Percentiles rank a stretch among this genome's conserved stretches.
phyloP scores from a whole-genome alignment of 2,797 vertebrate species.

The Rhyacichthys aspro region DNA sequence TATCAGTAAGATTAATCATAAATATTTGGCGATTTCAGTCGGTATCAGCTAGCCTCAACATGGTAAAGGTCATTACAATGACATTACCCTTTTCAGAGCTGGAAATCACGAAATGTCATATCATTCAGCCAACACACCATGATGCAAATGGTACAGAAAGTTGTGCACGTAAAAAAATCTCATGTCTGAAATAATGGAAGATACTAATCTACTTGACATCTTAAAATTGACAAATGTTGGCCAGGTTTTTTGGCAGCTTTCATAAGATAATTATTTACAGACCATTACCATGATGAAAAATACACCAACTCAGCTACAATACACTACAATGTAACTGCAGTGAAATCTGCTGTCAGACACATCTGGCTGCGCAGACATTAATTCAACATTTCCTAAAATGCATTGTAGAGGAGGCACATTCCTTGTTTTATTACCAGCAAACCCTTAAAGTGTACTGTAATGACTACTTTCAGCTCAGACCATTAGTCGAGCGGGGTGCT shows the following conservation, averaged over 20 bases:
- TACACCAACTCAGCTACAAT: not conserved
- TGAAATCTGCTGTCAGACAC: not conserved
- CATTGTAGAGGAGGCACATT: no score
- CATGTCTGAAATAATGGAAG: conserved; percentile 32
- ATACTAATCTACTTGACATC: conserved; percentile 44
- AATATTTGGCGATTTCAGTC: conserved; percentile 43
- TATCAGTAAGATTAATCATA: conserved; percentile 35
- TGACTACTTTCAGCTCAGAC: conserved; percentile 20
- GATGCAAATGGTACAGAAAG: conserved; percentile 46
- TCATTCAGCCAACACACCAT: conserved; percentile 53
- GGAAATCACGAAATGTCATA: conserved; percentile 66
- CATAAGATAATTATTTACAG: conserved; percentile 15
- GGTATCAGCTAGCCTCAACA: conserved; percentile 48
- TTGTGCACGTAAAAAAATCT: conserved; percentile 17
- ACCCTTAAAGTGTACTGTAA: conserved; percentile 26
- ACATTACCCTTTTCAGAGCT: conserved; percentile 71
- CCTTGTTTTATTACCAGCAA: conserved; percentile 19
- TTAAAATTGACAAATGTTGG: conserved; percentile 23
- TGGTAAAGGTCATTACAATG: conserved; percentile 81
- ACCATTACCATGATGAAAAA: conserved; percentile 31
- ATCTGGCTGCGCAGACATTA: not conserved
- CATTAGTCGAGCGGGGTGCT: not conserved
- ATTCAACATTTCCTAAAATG: conserved; percentile 17
- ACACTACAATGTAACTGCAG: conserved; percentile 10
- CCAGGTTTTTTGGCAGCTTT: conserved; percentile 23